Conservation (phyloP, 2,888 invertebrate species). For the Griposia aprilina region DNA sequence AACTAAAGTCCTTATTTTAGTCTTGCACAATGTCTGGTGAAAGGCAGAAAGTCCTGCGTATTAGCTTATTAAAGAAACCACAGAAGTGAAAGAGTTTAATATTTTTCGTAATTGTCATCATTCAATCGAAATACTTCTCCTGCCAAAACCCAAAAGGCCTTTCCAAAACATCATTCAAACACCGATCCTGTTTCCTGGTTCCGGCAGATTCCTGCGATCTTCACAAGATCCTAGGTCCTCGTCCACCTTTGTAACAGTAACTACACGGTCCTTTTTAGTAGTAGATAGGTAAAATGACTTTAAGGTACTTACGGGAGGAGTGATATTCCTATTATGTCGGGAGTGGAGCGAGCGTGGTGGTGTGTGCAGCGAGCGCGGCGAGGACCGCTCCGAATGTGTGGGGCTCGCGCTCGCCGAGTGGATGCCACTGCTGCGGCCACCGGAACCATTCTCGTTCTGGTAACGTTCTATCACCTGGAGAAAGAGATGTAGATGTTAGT, state of each 20-base stretch:
- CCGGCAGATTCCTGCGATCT: neutral
- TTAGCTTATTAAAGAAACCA: too few relatives aligned
- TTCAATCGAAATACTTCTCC: neutral
- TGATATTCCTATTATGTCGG: constrained; percentile 80
- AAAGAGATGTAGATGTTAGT: neutral
- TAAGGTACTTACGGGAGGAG: constrained; percentile 83
- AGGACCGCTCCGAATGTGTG: constrained; percentile 86
- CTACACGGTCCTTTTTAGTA: neutral
- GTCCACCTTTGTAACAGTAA: neutral
- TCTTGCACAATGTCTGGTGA: neutral
- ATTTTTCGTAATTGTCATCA: neutral
- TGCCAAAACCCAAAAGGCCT: neutral
- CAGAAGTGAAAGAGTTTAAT: too few relatives aligned
- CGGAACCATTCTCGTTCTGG: constrained; percentile 91
- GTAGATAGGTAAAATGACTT: neutral
- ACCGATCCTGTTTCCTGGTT: too few relatives aligned
- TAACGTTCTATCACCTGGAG: constrained; percentile 92
- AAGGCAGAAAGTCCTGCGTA: too few relatives aligned
- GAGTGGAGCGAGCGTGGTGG: constrained; percentile 73
- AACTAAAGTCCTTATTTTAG: neutral
- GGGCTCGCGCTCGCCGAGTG: constrained; percentile 89
- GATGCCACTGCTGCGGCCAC: constrained; percentile 91
- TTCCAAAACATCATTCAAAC: too few relatives aligned
- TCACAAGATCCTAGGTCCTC: neutral
- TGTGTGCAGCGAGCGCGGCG: constrained; percentile 84